Evolutionary conservation across 2,888 invertebrate genomes (phyloP), one percentile per base, ranked within the genome.

Genomic region (Limnephilus rhombicus): DNA sequence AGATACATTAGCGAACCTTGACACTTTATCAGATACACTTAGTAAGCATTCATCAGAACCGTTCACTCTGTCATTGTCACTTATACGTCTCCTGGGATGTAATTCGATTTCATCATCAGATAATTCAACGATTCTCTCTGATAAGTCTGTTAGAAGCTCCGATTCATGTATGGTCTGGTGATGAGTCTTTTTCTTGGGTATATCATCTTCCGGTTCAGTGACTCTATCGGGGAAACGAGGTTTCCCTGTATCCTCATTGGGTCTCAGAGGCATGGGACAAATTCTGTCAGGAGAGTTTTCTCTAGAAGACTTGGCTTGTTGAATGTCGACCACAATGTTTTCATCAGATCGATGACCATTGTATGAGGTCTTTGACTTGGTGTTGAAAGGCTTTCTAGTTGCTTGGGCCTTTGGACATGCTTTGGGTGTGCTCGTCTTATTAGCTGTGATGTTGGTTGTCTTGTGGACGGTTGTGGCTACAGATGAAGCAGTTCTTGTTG

Each of bases 201-300:
- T 95, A 80, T 96, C 97, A 94, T 98, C 98, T 94, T 98, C 98
- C 0, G 98, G 98, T 94, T 98, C 98, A 94, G 96, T 97, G 0
- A 98, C 97, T 94, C 97, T 96, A 94, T 98, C 98, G 0, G 98
- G 98, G 94, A 97, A 98, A 91, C 98, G 96, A 4, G 97, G 97
- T 91, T 96, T 96, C 88, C 97, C 96, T 2, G 96, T 96, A 92
- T 97, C 96, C 88, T 97, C 97, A 89, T 96, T 95, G 12, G 96
- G 96, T 81, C 96, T 96, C 7, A 97, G 96, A 0, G 97, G 97
- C 15, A 97, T 96, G 0, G 97, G 97, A 94, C 97, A 97, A 91
- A 97, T 96, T 93, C 97, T 96, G 94, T 98, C 97, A 0, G 98
- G 98, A 7, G 98, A 97, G 89, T 97, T 97, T 95, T 98, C 98